These are phyloP conservation scores for Ornithoptera alexandrae DNA, from an alignment of 2,888 invertebrate genomes.

Conservation along the genomic window DNA sequence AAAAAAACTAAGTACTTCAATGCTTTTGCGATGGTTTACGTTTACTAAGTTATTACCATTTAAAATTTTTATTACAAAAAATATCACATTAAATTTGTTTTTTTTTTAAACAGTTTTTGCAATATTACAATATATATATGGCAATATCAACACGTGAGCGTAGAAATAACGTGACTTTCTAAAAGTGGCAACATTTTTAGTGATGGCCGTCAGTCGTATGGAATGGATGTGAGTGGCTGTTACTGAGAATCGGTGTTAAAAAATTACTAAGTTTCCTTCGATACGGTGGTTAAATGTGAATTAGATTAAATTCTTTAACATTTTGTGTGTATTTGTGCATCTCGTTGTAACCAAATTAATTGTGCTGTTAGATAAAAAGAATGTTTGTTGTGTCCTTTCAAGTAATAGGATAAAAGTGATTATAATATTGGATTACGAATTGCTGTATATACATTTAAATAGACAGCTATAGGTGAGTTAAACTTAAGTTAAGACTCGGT, in stretches of 20 bases:
- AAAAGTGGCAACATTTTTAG: conserved; percentile 60
- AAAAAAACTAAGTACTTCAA: too few species aligned
- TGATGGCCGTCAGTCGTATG: conserved; percentile 75
- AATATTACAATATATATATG: conserved; percentile 25
- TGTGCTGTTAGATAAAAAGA: conserved; percentile 58
- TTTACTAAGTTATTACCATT: too few species aligned
- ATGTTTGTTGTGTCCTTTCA: conserved; percentile 72
- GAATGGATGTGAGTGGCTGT: conserved; percentile 58
- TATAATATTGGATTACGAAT: conserved; percentile 75
- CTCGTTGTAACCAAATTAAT: conserved; percentile 56
- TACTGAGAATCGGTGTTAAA: conserved; percentile 64
- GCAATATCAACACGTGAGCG: conserved; percentile 58
- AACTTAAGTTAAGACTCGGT: conserved; percentile 30
- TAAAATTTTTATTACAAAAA: too few species aligned
- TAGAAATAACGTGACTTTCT: conserved; percentile 62
- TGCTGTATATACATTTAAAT: conserved; percentile 63
- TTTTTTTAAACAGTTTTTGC: neutral
- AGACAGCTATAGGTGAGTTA: conserved; percentile 66
- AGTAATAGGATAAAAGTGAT: conserved; percentile 75
- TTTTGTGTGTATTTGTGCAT: conserved; percentile 60
- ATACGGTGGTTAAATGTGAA: conserved; percentile 62
- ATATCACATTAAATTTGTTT: too few species aligned
- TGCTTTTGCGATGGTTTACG: too few species aligned
- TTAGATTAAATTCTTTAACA: conserved; percentile 48
- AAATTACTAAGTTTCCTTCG: conserved; percentile 62